phyloP scores from a whole-genome alignment of 2,888 invertebrate genomes.

The Oxytorus armatus region DNA sequence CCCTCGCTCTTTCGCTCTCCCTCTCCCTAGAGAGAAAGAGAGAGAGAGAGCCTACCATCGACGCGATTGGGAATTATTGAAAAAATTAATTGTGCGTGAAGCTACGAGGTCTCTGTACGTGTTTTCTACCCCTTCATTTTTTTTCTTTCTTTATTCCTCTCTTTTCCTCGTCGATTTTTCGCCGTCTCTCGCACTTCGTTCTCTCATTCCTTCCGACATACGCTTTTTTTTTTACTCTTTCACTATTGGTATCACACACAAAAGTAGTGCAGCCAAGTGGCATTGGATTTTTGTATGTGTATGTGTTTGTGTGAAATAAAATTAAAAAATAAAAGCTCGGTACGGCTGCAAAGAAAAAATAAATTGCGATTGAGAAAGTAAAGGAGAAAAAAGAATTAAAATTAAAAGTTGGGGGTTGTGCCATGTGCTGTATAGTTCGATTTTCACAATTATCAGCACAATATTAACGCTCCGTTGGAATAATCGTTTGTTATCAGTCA shows the following conservation, averaged over 20 bases:
- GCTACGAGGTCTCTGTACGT: slow-evolving; percentile 71
- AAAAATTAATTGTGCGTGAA: slow-evolving; percentile 84
- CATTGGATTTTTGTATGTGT: slow-evolving; percentile 37
- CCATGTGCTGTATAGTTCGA: slow-evolving; percentile 12
- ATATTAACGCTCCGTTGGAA: slow-evolving; percentile 44
- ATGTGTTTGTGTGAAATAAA: slow-evolving; percentile 33
- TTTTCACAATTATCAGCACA: slow-evolving; percentile 47
- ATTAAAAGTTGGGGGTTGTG: slow-evolving; percentile 2
- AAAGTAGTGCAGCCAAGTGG: slow-evolving; percentile 46
- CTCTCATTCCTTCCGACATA: slow-evolving; percentile 30
- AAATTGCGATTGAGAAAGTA: slow-evolving; percentile 25
- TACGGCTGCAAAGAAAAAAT: slow-evolving; percentile 28
- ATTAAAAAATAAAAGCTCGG: slow-evolving; percentile 29
- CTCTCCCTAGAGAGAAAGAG: slow-evolving; percentile 35
- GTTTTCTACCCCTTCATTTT: slow-evolving; percentile 30
- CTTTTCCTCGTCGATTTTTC: slow-evolving; percentile 76
- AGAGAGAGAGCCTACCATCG: slow-evolving; percentile 66
- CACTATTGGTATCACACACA: slow-evolving; percentile 43
- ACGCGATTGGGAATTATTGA: slow-evolving; percentile 82
- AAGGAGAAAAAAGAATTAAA: slow-evolving; percentile 20
- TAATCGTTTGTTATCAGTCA: slow-evolving; percentile 52
- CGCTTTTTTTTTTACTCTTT: slow-evolving; percentile 36
- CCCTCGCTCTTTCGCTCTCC: slow-evolving; percentile 32
- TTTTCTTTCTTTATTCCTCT: slow-evolving; percentile 28
- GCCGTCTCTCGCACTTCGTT: slow-evolving; percentile 58